A percentile compares a stretch with the other conserved stretches of the same genome.
phyloP scores from a whole-genome alignment of 2,113 vertebrate species.

The Psilopsiagon aurifrons region DNA sequence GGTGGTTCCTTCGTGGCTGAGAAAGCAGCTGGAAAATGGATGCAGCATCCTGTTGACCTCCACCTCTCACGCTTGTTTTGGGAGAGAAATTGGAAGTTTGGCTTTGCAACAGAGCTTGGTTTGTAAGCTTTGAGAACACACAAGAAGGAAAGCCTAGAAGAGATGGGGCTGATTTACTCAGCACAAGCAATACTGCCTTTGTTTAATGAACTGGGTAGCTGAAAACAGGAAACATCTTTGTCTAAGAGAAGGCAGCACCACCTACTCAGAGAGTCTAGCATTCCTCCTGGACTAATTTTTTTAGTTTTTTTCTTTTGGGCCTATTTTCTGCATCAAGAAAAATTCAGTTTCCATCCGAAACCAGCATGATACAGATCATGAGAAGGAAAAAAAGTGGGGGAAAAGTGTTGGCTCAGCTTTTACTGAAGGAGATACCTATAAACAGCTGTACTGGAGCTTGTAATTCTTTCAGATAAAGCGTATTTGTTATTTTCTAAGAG shows the following conservation, averaged over 20 bases:
- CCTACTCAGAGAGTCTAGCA: not conserved
- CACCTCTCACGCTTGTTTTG: fast-evolving
- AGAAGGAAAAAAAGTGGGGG: not conserved
- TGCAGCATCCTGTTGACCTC: not conserved
- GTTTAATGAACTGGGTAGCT: not conserved
- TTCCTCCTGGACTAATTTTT: not conserved
- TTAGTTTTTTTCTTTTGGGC: not conserved
- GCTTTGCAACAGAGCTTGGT: not conserved
- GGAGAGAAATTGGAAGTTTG: not conserved
- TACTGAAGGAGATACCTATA: not conserved
- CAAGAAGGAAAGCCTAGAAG: not conserved
- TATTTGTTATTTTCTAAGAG: not conserved
- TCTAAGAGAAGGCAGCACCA: not conserved
- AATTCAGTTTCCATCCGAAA: slow-evolving; percentile 43
- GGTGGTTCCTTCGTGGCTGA: fast-evolving
- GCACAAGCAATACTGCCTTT: not conserved
- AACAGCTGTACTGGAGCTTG: slow-evolving; percentile 9
- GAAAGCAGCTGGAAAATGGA: not conserved
- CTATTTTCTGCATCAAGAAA: slow-evolving; percentile 27
- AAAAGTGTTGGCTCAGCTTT: not conserved
- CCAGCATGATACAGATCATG: not conserved
- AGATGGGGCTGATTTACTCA: not conserved
- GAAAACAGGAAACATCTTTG: not conserved
- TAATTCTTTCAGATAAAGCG: not conserved
- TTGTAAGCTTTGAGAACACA: not conserved